A percentile compares a stretch with the other conserved stretches of the same genome.
phyloP scores from a whole-genome alignment of 2,113 vertebrate genomes.

The Ciconia maguari region DNA sequence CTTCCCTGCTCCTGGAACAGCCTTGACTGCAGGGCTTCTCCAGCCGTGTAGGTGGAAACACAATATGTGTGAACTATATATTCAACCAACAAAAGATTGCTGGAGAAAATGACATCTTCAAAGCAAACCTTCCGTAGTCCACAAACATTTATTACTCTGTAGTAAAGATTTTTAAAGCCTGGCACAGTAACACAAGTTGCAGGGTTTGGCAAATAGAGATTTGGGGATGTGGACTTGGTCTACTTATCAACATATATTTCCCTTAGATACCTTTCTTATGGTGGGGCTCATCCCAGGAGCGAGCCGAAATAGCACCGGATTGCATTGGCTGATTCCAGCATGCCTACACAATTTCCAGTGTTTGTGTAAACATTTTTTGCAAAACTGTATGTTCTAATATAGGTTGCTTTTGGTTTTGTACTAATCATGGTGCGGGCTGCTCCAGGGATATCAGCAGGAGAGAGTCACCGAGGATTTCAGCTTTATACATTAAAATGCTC shows the following conservation, averaged over 20 bases:
- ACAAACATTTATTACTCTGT: neutral
- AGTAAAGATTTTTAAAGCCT: constrained; percentile 13
- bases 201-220: constrained; percentile 2
- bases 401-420: neutral
- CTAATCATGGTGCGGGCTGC: neutral
- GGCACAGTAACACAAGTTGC: neutral
- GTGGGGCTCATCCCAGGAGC: neutral
- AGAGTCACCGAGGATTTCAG: constrained; percentile 25
- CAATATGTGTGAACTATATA: constrained; percentile 3
- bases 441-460: neutral
- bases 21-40: constrained; percentile 58
- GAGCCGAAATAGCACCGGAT: neutral
- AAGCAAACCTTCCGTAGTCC: neutral
- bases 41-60: constrained; percentile 58
- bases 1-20: constrained; percentile 65
- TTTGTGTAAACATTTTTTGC: neutral
- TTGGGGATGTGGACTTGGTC: constrained; percentile 12
- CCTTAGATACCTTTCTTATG: neutral
- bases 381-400: neutral
- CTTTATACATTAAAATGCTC: constrained; percentile 10
- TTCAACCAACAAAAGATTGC: constrained; percentile 22
- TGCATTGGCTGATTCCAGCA: neutral
- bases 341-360: neutral
- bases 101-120: neutral
- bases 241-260: constrained; percentile 29